These are phyloP conservation scores for Cephus rjabovi DNA, from an alignment of 2,888 invertebrate genomes.

Conservation along the genomic window DNA sequence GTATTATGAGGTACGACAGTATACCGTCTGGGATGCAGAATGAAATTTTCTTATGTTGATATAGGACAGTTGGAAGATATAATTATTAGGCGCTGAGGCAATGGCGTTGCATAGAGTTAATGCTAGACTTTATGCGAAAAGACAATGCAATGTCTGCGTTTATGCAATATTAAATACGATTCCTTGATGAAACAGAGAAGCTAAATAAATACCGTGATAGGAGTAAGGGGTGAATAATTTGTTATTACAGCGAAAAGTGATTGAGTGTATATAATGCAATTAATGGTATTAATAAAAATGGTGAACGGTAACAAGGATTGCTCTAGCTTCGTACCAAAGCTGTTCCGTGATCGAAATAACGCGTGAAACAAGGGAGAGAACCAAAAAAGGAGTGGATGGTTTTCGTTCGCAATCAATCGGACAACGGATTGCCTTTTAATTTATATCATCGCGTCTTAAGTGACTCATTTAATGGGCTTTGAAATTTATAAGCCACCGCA, in stretches of 20 bases:
- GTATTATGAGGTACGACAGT: background rate
- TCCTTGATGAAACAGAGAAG: background rate
- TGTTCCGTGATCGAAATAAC: background rate
- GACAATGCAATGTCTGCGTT: background rate
- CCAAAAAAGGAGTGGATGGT: slow-evolving; percentile 16
- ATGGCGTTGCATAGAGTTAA: background rate
- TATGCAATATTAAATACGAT: background rate
- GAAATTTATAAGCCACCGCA: slow-evolving; percentile 32
- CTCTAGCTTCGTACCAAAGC: background rate
- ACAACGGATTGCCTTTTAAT: slow-evolving; percentile 34
- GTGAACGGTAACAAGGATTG: background rate
- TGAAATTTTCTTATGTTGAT: background rate
- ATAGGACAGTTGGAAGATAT: background rate
- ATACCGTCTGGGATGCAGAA: background rate
- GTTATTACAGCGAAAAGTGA: background rate
- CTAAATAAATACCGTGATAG: background rate
- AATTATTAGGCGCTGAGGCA: background rate
- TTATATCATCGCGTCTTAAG: slow-evolving; percentile 48
- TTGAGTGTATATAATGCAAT: background rate
- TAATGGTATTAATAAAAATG: background rate
- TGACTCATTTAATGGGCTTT: slow-evolving; percentile 38
- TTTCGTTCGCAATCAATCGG: slow-evolving; percentile 34
- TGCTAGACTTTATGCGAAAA: background rate
- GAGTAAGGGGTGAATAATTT: background rate
- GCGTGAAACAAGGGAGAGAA: background rate